Percentiles rank a stretch among this genome's conserved stretches.
Evolutionary conservation across 2,888 invertebrate genomes (phyloP).

Genomic region (Leptura quadrifasciata): DNA sequence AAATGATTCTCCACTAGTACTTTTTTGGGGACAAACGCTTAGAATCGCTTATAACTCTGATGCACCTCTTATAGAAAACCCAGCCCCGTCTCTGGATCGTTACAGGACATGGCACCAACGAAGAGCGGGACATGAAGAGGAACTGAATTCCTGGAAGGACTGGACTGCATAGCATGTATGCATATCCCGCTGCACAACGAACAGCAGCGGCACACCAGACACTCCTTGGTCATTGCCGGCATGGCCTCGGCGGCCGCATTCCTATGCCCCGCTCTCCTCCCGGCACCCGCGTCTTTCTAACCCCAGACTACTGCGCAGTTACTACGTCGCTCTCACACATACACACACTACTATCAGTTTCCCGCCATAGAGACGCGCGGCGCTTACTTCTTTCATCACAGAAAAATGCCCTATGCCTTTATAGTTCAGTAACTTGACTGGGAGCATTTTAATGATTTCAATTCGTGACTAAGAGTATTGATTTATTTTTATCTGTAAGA

Average conservation of each 20-base stretch:
- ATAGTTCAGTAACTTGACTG: constrained; percentile 25
- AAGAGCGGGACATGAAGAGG: constrained; percentile 19
- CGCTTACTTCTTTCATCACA: constrained; percentile 36
- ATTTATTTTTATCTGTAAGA: too few relatives aligned
- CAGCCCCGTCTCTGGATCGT: constrained; percentile 15
- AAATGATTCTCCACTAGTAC: background rate
- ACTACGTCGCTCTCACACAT: constrained; percentile 35
- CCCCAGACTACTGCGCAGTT: constrained; percentile 59
- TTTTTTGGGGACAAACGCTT: background rate
- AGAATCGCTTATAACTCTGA: background rate
- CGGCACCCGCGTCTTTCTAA: constrained; percentile 44
- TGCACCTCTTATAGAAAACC: background rate
- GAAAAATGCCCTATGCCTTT: constrained; percentile 29
- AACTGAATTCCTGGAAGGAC: constrained; percentile 50
- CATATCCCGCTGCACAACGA: constrained; percentile 42
- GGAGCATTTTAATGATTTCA: background rate
- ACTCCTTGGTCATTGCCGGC: constrained; percentile 53
- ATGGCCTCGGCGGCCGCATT: constrained; percentile 50
- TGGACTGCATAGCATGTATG: constrained; percentile 41
- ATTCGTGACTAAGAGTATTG: background rate
- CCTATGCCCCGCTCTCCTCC: constrained; percentile 34
- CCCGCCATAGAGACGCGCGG: constrained; percentile 41
- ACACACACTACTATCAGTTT: constrained; percentile 33
- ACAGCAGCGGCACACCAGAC: constrained; percentile 41
- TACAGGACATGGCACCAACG: constrained; percentile 26